These are phyloP conservation scores for Lutjanus campechanus DNA, from an alignment of 2,797 vertebrate genomes.

Conservation along the genomic window DNA sequence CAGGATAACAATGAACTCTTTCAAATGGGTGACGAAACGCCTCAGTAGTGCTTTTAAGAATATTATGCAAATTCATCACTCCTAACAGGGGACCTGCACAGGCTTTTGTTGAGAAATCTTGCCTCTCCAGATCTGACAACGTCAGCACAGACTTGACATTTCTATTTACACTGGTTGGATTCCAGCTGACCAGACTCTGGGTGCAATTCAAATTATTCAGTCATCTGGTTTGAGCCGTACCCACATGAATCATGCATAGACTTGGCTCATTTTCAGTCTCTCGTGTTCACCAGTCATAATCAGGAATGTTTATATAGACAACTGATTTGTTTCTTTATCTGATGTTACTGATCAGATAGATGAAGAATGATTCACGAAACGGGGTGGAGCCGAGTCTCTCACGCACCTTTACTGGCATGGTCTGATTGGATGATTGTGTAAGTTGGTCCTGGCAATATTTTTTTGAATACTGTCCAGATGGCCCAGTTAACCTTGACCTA, in stretches of 20 bases:
- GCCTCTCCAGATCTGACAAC: constrained; percentile 18
- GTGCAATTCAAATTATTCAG: constrained; percentile 27
- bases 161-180: constrained; percentile 37
- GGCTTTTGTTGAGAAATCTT: background rate
- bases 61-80: background rate
- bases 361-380: constrained; percentile 76
- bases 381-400: constrained; percentile 76
- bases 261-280: constrained; percentile 50
- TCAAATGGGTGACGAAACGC: background rate
- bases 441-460: constrained; percentile 29
- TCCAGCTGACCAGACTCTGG: constrained; percentile 27
- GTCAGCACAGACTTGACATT: constrained; percentile 23
- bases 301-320: constrained; percentile 83
- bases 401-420: constrained; percentile 73
- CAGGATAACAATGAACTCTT: background rate
- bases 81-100: background rate
- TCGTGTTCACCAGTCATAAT: constrained; percentile 63
- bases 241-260: constrained; percentile 54
- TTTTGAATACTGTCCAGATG: constrained; percentile 19
- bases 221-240: constrained; percentile 49
- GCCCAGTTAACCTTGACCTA: background rate
- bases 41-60: background rate
- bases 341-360: constrained; percentile 74
- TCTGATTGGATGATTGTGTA: constrained; percentile 38
- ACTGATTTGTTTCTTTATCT: constrained; percentile 77